Conservation (phyloP, 2,113 vertebrate species). For the Nycticorax nycticorax region DNA sequence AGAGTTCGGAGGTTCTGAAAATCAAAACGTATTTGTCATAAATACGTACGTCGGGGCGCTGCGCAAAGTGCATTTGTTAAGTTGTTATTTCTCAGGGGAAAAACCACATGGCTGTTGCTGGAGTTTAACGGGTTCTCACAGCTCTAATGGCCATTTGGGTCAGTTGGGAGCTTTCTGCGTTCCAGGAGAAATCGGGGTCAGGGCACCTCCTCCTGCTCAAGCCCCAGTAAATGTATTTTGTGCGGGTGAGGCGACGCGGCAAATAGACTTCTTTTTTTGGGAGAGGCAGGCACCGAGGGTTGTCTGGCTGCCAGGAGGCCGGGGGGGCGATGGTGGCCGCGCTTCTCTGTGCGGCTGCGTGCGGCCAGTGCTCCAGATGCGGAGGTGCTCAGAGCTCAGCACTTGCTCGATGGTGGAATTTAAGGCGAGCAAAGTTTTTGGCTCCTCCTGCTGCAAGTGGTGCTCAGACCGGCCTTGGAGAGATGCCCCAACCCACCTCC, state of each 20-base stretch:
- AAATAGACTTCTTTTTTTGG: neutral
- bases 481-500: neutral
- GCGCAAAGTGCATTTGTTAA: neutral
- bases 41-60: neutral
- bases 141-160: neutral
- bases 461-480: neutral
- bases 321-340: neutral
- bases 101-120: neutral
- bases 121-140: neutral
- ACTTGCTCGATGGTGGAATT: fast-evolving
- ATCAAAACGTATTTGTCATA: neutral
- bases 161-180: neutral
- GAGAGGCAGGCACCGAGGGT: too few relatives aligned
- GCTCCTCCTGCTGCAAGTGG: neutral
- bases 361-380: neutral
- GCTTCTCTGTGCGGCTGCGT: fast-evolving
- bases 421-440: neutral
- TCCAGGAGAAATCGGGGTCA: neutral
- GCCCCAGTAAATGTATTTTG: neutral
- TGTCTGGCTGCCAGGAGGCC: neutral
- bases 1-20: neutral
- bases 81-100: neutral
- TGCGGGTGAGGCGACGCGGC: neutral
- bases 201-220: neutral
- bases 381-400: neutral